Evolutionary conservation across 2,888 invertebrate species (phyloP), one percentile per base, ranked within the genome.

Genomic region (Philereme transversata): DNA sequence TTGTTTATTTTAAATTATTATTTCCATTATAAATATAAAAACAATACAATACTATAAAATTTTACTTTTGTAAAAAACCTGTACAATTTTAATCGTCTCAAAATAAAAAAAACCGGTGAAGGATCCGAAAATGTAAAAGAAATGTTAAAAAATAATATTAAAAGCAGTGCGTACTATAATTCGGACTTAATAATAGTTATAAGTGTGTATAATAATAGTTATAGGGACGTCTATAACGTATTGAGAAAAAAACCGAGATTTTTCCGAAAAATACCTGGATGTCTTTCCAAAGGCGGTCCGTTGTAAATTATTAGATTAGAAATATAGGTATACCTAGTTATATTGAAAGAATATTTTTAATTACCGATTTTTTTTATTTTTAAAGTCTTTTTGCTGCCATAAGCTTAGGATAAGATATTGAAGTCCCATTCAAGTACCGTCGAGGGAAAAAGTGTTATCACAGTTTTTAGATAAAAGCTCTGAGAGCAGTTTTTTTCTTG

Each of bases 301-400:
- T 78, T 91, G 90, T 91, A 91, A 87, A 83, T 83, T 90, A 87
- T 77, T 86, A 88, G 83, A 74, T 51, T 72, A 71, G 65, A 60
- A 47, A 55, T 75, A 73, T 73, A 68, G 73, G 76, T 79, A 79
- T 74, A 83, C 82, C 85, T 83, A 83, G 75, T 81, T 82, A 78
- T 84, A 84, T 83, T 76, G 79, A 81, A 84, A 86, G 85, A 85
- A 91, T 90, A 90, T 91, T 90, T 79, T 90, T 90, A 88, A 80
- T 76, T 78, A 81, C 75, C 62, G 70, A 73, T 73, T 69, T 69
- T 69, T 70, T 74, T 73, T 78, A 50, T 45, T 44, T 58, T 54
- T 41, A 46, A 45, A 33, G 41, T 55, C 51, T 78, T 82, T 77
- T 83, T 80, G 86, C 88, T 88, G 89, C 88, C 88, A 88, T 88